Conservation (phyloP, 2,888 invertebrate species). For the Uropetala carovei region DNA sequence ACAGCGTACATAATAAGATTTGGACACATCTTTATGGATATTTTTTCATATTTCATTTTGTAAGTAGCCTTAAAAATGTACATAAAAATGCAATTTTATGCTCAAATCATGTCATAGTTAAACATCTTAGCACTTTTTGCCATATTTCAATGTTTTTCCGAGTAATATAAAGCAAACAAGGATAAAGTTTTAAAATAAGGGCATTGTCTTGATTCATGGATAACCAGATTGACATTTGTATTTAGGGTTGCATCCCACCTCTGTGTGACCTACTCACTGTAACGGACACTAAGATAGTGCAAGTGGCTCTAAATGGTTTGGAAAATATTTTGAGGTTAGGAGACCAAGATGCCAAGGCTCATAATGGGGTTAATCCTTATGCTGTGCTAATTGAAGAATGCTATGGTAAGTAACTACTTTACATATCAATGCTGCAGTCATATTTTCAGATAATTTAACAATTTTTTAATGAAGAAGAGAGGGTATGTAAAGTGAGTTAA, state of each 20-base stretch:
- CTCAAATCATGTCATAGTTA: too few species aligned
- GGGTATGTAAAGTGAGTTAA: neutral
- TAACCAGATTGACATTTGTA: conserved; percentile 69
- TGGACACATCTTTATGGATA: too few species aligned
- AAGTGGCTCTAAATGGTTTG: conserved; percentile 95
- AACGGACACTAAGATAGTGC: conserved; percentile 95
- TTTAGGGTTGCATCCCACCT: conserved; percentile 92
- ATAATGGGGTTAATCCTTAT: conserved; percentile 87
- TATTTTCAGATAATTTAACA: neutral
- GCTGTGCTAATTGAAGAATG: conserved; percentile 96
- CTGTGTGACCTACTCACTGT: conserved; percentile 95
- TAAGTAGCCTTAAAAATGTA: too few species aligned
- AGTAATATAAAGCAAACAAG: too few species aligned
- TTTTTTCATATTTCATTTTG: too few species aligned
- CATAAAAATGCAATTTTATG: too few species aligned
- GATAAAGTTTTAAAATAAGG: too few species aligned
- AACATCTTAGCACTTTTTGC: too few species aligned
- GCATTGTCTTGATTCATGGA: too few species aligned
- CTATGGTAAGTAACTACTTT: conserved; percentile 82
- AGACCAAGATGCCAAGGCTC: conserved; percentile 84
- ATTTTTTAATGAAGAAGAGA: neutral
- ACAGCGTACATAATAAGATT: too few species aligned
- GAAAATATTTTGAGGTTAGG: conserved; percentile 96
- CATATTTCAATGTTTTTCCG: too few species aligned
- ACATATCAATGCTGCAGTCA: neutral